Percentiles rank a stretch among this genome's conserved stretches.
phyloP scores from a whole-genome alignment of 92 coral and sea anemone genomes.

The Galaxea fascicularis region DNA sequence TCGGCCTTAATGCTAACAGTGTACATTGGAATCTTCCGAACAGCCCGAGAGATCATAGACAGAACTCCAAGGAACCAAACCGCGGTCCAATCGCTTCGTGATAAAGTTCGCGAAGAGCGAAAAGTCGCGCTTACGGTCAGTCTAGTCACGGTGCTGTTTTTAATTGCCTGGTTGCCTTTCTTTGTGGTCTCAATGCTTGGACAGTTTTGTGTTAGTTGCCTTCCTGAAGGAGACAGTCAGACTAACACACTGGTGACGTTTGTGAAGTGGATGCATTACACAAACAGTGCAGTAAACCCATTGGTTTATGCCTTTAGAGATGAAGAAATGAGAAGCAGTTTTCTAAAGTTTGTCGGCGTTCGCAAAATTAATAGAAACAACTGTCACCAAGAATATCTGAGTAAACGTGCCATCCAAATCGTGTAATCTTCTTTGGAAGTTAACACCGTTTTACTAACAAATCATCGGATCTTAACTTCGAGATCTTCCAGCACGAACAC shows the following conservation, averaged over 20 bases:
- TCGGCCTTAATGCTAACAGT: conserved; percentile 43
- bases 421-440: no score
- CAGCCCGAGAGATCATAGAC: conserved; percentile 56
- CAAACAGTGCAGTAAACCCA: conserved; percentile 85
- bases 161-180: conserved; percentile 78
- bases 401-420: background rate
- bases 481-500: no score
- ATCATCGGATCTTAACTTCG: no score
- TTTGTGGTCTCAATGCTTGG: conserved; percentile 72
- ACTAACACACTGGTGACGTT: conserved; percentile 46
- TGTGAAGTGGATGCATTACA: conserved; percentile 89
- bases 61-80: conserved; percentile 41
- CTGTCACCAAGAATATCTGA: background rate
- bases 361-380: background rate
- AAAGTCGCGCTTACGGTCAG: conserved; percentile 75
- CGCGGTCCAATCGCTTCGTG: conserved; percentile 17
- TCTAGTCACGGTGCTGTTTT: conserved; percentile 69
- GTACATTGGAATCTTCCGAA: conserved; percentile 65
- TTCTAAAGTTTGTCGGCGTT: conserved; percentile 27
- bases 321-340: conserved; percentile 73
- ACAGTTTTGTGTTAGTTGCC: conserved; percentile 52
- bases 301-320: conserved; percentile 77
- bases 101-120: conserved; percentile 54
- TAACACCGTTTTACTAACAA: no score
- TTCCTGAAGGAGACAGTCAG: conserved; percentile 1